These are phyloP conservation scores for Chaetura pelagica DNA, from an alignment of 2,113 vertebrate species.

Conservation along the genomic window DNA sequence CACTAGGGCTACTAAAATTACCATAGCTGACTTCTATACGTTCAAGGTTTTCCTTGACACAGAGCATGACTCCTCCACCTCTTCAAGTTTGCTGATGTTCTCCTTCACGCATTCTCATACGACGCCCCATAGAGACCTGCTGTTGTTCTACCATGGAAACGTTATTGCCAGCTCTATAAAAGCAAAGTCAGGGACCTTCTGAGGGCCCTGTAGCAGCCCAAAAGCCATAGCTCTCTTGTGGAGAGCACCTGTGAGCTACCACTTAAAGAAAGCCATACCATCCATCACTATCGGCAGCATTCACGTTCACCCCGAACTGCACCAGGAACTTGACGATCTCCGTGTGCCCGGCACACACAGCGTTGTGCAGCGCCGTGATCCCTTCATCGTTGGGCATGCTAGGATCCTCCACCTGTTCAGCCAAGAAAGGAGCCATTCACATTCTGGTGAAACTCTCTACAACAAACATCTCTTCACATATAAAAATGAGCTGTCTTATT, in stretches of 20 bases:
- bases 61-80: too few relatives aligned
- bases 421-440: neutral
- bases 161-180: neutral
- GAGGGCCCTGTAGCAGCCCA: neutral
- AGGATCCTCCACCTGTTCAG: conserved; percentile 90
- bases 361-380: conserved; percentile 96
- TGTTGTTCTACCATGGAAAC: neutral
- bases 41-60: too few relatives aligned
- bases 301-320: conserved; percentile 96
- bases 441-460: neutral
- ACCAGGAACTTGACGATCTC: conserved; percentile 98
- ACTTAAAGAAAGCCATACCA: conserved; percentile 81
- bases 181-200: neutral
- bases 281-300: conserved; percentile 96
- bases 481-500: neutral
- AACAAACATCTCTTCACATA: neutral
- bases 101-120: neutral
- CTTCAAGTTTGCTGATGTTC: neutral
- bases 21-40: too few relatives aligned
- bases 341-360: conserved; percentile 95
- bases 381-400: conserved; percentile 97
- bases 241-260: neutral
- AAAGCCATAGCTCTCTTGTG: neutral
- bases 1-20: too few relatives aligned
- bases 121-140: neutral